Evolutionary conservation across 2,797 vertebrate species (phyloP), one percentile per base, ranked within the genome.

Genomic region (Morelia viridis): DNA sequence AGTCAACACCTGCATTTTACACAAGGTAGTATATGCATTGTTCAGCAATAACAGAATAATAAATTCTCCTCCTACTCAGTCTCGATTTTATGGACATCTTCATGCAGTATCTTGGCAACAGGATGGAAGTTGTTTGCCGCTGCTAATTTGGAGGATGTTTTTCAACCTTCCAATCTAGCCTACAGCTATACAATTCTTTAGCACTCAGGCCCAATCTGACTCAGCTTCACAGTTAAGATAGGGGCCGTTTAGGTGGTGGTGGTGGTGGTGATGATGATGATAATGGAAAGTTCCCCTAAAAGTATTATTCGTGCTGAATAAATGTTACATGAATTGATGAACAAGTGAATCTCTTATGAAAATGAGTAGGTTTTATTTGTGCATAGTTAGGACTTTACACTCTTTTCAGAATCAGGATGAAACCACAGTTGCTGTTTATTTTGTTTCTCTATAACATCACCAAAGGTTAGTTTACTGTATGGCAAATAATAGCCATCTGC

Each of bases 231-330:
- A 41, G 68, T 41, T 15, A 41, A 76, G 35, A 76, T 76, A 41
- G 41, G 31, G 68, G 22, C 68, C 19, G 5, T 71, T 71, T 35
- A 35, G 15, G 31, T 71, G 7, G n/a, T 41, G 15, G 68, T 71
- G 31, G 5, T 35, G 7, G 6, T 35, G 6, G 2, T 71, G 65
- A 68, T 31, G 41, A 41, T 17, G n/a, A 71, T 35, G 68, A 19
- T 71, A 19, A 68, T 76, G 46, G 65, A 90, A 83, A 93, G 53
- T 22, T 80, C 86, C 24, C 90, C 91, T 85, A 86, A 94, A 6
- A 41, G 90, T 84, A 93, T 91, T 90, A 90, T 89, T 91, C 46
- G 57, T 89, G 94, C 88, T 93, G 91, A 89, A 91, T 93, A 91
- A 17, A 92, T 95, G 91, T 92, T 94, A 95, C 92, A 2, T n/a